phyloP scores from a whole-genome alignment of 2,888 invertebrate genomes.

The Anarsia innoxiella region DNA sequence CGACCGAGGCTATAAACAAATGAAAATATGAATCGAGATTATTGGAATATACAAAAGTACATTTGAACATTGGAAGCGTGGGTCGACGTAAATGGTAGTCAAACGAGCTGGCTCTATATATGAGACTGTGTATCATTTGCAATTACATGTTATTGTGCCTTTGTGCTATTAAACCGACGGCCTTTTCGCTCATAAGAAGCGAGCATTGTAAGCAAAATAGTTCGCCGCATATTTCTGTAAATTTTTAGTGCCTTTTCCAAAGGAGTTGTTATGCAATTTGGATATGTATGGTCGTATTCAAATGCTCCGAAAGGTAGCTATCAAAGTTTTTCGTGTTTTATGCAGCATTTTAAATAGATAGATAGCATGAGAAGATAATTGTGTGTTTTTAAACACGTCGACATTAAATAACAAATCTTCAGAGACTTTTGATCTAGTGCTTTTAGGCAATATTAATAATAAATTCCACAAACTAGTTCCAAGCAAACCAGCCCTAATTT shows the following conservation, averaged over 20 bases:
- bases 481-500: too few relatives aligned
- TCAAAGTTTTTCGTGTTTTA: constrained; percentile 9
- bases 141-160: constrained; percentile 73
- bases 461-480: too few relatives aligned
- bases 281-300: constrained; percentile 10
- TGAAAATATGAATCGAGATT: constrained; percentile 62
- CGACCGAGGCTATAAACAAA: constrained; percentile 47
- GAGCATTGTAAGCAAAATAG: constrained; percentile 68
- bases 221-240: constrained; percentile 55
- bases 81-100: constrained; percentile 63
- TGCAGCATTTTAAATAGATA: too few relatives aligned
- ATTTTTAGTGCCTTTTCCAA: constrained; percentile 38
- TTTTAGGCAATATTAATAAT: too few relatives aligned
- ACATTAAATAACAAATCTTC: background rate
- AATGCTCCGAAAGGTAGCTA: constrained; percentile 7
- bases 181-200: constrained; percentile 44
- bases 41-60: constrained; percentile 26
- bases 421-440: background rate
- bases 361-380: background rate
- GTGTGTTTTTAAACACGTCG: background rate
- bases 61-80: constrained; percentile 34
- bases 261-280: constrained; percentile 6
- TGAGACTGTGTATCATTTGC: constrained; percentile 71
- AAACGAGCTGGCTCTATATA: constrained; percentile 46
- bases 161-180: constrained; percentile 61